Evolutionary conservation across 2,113 vertebrate species (phyloP).

Genomic region (Sialia sialis): DNA sequence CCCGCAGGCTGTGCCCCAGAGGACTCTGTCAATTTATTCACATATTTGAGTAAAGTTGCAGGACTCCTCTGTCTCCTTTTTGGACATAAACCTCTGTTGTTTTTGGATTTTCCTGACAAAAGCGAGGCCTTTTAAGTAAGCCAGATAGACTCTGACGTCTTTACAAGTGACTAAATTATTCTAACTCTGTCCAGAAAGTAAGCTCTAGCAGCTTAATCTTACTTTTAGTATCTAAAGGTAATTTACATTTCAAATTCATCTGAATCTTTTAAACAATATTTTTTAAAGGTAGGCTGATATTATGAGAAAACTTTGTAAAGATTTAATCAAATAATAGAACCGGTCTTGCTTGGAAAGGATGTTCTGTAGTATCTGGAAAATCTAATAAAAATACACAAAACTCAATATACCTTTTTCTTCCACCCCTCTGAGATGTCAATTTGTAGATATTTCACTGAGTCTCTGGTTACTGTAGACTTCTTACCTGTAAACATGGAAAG

Average conservation of each 20-base stretch:
- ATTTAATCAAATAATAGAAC: neutral
- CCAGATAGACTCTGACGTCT: neutral
- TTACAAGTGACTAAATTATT: neutral
- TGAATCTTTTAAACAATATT: neutral
- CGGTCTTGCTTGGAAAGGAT: neutral
- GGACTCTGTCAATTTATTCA: neutral
- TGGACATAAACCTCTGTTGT: rapidly evolving
- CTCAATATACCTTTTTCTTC: neutral
- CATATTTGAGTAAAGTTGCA: neutral
- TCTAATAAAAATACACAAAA: neutral
- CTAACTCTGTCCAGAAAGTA: neutral
- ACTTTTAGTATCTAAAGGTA: neutral
- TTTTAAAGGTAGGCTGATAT: neutral
- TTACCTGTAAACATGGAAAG: neutral
- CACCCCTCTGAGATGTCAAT: neutral
- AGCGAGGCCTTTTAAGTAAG: neutral
- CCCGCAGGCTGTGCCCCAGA: rapidly evolving
- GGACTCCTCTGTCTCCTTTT: neutral
- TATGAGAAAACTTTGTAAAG: neutral
- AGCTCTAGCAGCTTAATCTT: neutral
- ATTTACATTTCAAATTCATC: neutral
- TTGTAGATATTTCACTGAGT: neutral
- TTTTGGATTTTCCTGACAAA: neutral
- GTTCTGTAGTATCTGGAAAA: neutral
- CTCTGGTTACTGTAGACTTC: neutral